Base-by-base conservation (phyloP, 2,113 vertebrate species). In the Plecturocebus donacophilus region DNA sequence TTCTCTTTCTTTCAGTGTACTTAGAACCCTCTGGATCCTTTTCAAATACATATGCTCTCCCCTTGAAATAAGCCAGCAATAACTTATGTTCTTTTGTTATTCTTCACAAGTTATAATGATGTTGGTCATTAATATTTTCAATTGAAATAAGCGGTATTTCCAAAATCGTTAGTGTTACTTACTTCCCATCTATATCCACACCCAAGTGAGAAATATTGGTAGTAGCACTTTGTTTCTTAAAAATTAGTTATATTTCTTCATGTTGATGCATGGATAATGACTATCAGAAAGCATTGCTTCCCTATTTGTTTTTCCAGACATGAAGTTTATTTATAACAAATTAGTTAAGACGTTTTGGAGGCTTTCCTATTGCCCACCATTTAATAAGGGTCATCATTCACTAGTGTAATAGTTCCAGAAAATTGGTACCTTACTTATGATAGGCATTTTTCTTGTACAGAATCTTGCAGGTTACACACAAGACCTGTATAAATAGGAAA, bases 381-480 rank as follows among this genome's bases (percentile, higher is more conserved):
- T 97, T 93, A 45, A 58, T 23, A 40, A 84, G 93, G 54, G 4
- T 42, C 64, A 90, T 92, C 79, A 89, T 84, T 90, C 92, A 54
- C 38, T 21, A 86, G 11, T 54, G 17, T 13, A 87, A 61, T 52
- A 77, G 71, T 93, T 45, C 30, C 35, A 85, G 23, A 70, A 40
- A 23, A 61, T 61, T 76, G 16, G 3, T 80, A 54, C 3, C 27
- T 49, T 23, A 38, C 45, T 56, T 58, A n/a, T 32, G 0, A 66
- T 64, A 47, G 47, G 32, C 38, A 94, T 88, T 96, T 79, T 88
- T 85, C 64, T 94, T 97, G 27, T 52, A 92, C 27, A 38, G 38
- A 90, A 96, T 64, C 30, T 40, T 75, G 4, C 13, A 91, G 70
- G 27, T 85, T 97, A 42, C n/a, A 49, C 42, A 76, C 21, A 10